Percentiles rank a stretch among this genome's conserved stretches.
Conservation (phyloP, 1,140 invertebrate genomes). For the Gryllus bimaculatus region DNA sequence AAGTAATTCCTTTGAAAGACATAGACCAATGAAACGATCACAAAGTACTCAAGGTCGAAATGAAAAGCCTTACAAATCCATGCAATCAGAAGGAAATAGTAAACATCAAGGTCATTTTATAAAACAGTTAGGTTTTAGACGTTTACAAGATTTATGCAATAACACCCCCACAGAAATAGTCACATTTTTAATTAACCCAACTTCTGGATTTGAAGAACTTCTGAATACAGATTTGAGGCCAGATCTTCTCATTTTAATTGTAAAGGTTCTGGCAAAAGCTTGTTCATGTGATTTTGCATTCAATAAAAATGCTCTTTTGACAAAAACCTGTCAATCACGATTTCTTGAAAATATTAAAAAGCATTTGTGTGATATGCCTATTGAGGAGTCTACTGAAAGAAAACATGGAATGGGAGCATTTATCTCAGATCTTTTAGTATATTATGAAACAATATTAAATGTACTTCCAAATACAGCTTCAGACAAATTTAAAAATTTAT, state of each 20-base stretch:
- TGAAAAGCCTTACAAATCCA: no score
- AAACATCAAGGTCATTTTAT: no score
- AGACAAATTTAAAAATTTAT: background rate
- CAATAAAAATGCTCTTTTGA: slow-evolving; percentile 32
- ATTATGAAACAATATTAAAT: slow-evolving; percentile 5
- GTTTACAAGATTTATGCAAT: slow-evolving; percentile 22
- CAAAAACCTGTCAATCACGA: slow-evolving; percentile 32
- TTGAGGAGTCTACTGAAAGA: background rate
- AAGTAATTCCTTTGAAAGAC: no score
- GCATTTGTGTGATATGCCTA: slow-evolving; percentile 12
- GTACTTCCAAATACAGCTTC: slow-evolving; percentile 8
- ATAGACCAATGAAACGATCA: no score
- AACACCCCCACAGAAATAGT: slow-evolving; percentile 22
- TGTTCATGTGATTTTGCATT: slow-evolving; percentile 33
- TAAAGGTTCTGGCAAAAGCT: slow-evolving; percentile 32
- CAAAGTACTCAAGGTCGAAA: no score
- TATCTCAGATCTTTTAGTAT: slow-evolving; percentile 11
- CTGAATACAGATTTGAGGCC: slow-evolving; percentile 17
- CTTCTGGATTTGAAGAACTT: slow-evolving; percentile 20
- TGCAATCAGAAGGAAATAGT: no score
- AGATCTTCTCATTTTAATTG: slow-evolving; percentile 24
- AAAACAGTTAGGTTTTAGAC: slow-evolving; percentile 21
- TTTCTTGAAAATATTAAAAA: slow-evolving; percentile 29
- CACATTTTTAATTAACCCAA: slow-evolving; percentile 12
- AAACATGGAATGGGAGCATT: slow-evolving; percentile 8